Conservation (phyloP, 2,888 invertebrate species). For the Cerastoderma edule region DNA sequence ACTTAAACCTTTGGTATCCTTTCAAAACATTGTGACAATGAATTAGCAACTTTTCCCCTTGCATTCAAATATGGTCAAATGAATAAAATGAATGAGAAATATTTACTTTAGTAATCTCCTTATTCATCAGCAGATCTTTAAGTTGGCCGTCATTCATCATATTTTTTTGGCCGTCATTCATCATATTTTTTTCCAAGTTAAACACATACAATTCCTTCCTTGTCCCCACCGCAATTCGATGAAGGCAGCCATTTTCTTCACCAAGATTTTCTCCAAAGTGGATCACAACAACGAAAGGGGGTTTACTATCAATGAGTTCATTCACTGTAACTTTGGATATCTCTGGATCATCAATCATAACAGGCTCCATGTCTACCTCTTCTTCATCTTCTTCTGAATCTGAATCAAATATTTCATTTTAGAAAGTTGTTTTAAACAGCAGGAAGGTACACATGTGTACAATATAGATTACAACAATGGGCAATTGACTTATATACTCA, state of each 20-base stretch:
- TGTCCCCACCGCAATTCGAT: conserved; percentile 25
- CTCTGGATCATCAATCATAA: conserved; percentile 17
- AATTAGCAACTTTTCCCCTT: too few relatives aligned
- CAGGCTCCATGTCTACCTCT: background rate
- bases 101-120: conserved; percentile 38
- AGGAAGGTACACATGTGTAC: too few relatives aligned
- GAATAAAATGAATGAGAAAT: too few relatives aligned
- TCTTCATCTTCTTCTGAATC: conserved; percentile 10
- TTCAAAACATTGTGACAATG: too few relatives aligned
- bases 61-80: too few relatives aligned
- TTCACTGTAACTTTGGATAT: conserved; percentile 7
- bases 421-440: too few relatives aligned
- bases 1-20: too few relatives aligned
- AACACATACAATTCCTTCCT: conserved; percentile 35
- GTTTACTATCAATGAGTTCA: background rate
- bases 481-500: too few relatives aligned
- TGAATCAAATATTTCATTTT: background rate
- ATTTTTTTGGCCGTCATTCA: too few relatives aligned
- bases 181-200: conserved; percentile 26
- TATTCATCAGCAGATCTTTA: conserved; percentile 30
- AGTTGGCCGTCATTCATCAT: conserved; percentile 42
- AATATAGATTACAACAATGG: too few relatives aligned
- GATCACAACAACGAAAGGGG: conserved; percentile 24
- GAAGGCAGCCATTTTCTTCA: conserved; percentile 15
- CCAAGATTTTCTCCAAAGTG: conserved; percentile 47